phyloP scores from a whole-genome alignment of 2,797 vertebrate species.

The Brachyrhaphis roseni region DNA sequence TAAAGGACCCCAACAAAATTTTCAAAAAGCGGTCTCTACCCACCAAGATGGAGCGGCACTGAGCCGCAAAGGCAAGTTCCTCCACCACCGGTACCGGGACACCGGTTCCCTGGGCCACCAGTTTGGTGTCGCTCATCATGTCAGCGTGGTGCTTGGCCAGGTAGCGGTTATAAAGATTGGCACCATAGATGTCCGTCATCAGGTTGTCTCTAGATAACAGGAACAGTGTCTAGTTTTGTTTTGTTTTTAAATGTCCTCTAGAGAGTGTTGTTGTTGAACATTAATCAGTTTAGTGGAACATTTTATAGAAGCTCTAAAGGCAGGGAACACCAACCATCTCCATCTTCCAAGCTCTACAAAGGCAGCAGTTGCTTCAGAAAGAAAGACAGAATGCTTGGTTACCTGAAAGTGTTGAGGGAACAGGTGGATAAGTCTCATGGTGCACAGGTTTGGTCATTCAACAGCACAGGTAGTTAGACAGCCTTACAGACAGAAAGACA shows the following conservation, averaged over 20 bases:
- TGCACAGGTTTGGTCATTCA: neutral
- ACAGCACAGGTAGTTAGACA: neutral
- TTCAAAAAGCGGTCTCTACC: neutral
- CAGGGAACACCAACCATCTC: neutral
- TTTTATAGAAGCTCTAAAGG: neutral
- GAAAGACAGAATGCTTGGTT: neutral
- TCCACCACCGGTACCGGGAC: conserved; percentile 48
- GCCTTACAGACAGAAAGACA: neutral
- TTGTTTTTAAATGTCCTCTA: neutral
- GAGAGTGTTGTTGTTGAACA: neutral
- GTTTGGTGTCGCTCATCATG: conserved; percentile 33
- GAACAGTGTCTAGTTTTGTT: neutral
- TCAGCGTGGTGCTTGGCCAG: conserved; percentile 75
- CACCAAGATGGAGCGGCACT: conserved; percentile 76
- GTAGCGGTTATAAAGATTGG: conserved; percentile 90
- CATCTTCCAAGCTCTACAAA: neutral
- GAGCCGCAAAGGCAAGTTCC: conserved; percentile 65
- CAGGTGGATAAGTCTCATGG: neutral
- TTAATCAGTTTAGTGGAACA: neutral
- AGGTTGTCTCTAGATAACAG: conserved; percentile 85
- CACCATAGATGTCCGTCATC: conserved; percentile 91
- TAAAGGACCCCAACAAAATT: neutral
- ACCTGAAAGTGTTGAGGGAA: neutral
- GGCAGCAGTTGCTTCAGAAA: neutral
- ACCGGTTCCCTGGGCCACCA: conserved; percentile 61